Evolutionary conservation across 2,888 invertebrate species (phyloP).

Genomic region (Strigamia maritima): DNA sequence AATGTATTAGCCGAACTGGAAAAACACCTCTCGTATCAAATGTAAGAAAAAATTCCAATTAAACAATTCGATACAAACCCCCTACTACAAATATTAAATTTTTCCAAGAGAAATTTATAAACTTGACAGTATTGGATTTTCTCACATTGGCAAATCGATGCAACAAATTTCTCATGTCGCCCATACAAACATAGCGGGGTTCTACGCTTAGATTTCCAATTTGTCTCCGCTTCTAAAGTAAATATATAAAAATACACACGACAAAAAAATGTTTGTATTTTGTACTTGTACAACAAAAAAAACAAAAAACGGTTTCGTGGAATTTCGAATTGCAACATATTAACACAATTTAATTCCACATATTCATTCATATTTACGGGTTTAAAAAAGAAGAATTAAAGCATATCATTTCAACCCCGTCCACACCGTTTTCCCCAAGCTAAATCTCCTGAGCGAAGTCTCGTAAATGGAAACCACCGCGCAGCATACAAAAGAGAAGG

Average conservation of each 20-base stretch:
- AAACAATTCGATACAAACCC: background rate
- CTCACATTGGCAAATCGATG: conserved; percentile 15
- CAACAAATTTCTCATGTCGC: conserved; percentile 13
- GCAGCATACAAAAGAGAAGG: conserved; percentile 6
- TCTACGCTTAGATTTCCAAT: conserved; percentile 28
- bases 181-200: conserved; percentile 22
- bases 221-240: conserved; percentile 8
- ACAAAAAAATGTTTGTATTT: background rate
- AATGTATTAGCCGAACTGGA: background rate
- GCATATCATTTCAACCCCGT: conserved; percentile 8
- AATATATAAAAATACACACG: background rate
- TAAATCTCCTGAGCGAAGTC: conserved; percentile 24
- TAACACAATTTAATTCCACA: background rate
- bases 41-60: background rate
- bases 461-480: conserved; percentile 15
- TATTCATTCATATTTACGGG: background rate
- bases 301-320: background rate
- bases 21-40: background rate
- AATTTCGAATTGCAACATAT: background rate
- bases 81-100: conserved; percentile 2
- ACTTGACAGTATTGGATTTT: conserved; percentile 28
- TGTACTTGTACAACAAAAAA: background rate
- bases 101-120: conserved; percentile 6
- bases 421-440: background rate
- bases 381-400: background rate